These are phyloP conservation scores for Nautilus pompilius DNA, from an alignment of 1,140 invertebrate species.

Conservation along the genomic window DNA sequence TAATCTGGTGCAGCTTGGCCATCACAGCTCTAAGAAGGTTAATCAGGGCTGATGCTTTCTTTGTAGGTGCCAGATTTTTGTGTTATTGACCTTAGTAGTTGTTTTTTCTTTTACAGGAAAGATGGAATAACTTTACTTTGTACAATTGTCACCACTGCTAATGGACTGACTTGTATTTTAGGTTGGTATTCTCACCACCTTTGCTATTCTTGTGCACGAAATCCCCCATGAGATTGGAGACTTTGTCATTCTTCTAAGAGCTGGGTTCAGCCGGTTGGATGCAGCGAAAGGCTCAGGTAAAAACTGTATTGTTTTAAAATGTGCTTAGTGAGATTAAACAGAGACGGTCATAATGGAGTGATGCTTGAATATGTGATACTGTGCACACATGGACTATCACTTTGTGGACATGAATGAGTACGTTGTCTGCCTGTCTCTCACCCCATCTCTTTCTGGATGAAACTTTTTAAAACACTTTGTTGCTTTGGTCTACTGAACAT, in stretches of 20 bases:
- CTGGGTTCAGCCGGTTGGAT: conserved; percentile 84
- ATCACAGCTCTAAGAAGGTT: too few species aligned
- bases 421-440: neutral
- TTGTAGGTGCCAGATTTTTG: too few species aligned
- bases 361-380: neutral
- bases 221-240: conserved; percentile 97
- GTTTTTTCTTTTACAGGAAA: too few species aligned
- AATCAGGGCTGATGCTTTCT: too few species aligned
- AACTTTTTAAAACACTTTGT: neutral
- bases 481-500: neutral
- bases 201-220: conserved; percentile 93
- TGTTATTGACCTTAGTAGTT: too few species aligned
- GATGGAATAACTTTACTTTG: too few species aligned
- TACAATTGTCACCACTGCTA: too few species aligned
- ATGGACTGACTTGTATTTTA: conserved; percentile 54
- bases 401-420: neutral
- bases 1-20: too few species aligned
- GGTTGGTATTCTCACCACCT: conserved; percentile 85
- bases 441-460: neutral
- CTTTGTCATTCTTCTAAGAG: conserved; percentile 90
- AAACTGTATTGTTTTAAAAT: neutral
- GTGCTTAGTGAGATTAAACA: neutral
- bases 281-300: conserved; percentile 81
- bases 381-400: neutral
- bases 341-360: neutral